Percentiles rank a stretch among this genome's conserved stretches.
Evolutionary conservation across 2,797 vertebrate genomes (phyloP).

Genomic region (Geotrypetes seraphini): DNA sequence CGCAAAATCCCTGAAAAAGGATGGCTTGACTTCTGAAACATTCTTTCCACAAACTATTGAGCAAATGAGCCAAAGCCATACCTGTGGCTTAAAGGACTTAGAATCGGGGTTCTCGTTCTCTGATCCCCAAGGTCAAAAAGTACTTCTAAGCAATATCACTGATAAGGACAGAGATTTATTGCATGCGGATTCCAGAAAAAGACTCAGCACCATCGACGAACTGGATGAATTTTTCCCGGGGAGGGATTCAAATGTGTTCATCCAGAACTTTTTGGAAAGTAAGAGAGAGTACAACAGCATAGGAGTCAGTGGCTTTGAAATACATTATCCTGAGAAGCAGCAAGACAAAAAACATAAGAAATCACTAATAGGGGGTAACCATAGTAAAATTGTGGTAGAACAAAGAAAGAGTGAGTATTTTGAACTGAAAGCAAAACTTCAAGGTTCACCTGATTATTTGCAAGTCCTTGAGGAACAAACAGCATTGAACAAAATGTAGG

Average conservation of each 20-base stretch:
- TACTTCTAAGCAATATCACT: slow-evolving; percentile 71
- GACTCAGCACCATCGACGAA: slow-evolving; percentile 96
- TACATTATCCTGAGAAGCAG: slow-evolving; percentile 91
- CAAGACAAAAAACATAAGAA: slow-evolving; percentile 93
- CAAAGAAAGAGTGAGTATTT: slow-evolving; percentile 97
- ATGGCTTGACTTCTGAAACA: slow-evolving; percentile 76
- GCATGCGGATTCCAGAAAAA: slow-evolving; percentile 83
- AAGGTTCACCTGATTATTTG: slow-evolving; percentile 95
- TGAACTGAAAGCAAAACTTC: slow-evolving; percentile 95
- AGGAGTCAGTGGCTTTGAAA: slow-evolving; percentile 93
- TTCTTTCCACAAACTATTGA: slow-evolving; percentile 98
- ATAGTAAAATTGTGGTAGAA: slow-evolving; percentile 95
- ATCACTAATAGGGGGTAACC: slow-evolving; percentile 91
- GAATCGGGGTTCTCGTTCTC: slow-evolving; percentile 81
- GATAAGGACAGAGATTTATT: slow-evolving; percentile 89
- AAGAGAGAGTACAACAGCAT: slow-evolving; percentile 97
- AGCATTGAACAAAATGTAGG: slow-evolving; percentile 95
- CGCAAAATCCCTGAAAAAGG: slow-evolving; percentile 81
- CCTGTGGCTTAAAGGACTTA: slow-evolving; percentile 83
- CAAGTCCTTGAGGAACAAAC: slow-evolving; percentile 98
- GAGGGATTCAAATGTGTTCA: slow-evolving; percentile 88
- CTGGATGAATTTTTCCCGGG: slow-evolving; percentile 90
- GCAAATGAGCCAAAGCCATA: slow-evolving; percentile 93
- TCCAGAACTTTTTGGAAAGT: slow-evolving; percentile 91
- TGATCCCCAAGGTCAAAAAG: slow-evolving; percentile 85